phyloP scores from a whole-genome alignment of 2,113 vertebrate species.

The Thunnus maccoyii region DNA sequence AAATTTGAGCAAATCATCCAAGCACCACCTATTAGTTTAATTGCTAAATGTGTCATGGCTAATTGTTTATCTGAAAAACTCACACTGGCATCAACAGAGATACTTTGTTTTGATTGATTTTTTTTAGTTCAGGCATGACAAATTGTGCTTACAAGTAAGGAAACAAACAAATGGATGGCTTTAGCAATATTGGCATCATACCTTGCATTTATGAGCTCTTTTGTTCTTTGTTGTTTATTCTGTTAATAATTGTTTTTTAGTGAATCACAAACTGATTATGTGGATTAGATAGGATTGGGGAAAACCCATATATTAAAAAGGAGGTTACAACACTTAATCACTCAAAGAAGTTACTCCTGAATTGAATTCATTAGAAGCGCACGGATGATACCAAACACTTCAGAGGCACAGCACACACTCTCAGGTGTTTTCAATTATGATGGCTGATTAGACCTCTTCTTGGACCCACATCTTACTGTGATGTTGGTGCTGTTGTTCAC shows the following conservation, averaged over 20 bases:
- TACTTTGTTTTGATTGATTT: neutral
- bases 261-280: neutral
- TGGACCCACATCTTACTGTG: too few species aligned
- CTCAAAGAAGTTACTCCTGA: neutral
- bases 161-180: neutral
- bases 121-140: neutral
- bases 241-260: neutral
- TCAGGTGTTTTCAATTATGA: too few species aligned
- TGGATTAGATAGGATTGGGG: too few species aligned
- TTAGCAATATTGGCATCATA: neutral
- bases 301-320: neutral
- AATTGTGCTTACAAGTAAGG: neutral
- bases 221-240: neutral
- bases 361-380: too few species aligned
- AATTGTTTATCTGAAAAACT: slow-evolving; percentile 26
- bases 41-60: neutral
- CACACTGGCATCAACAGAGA: neutral
- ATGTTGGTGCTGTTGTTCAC: too few species aligned
- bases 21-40: slow-evolving; percentile 27
- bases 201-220: neutral
- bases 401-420: too few species aligned
- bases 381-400: too few species aligned
- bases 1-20: slow-evolving; percentile 17
- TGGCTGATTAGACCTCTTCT: too few species aligned
- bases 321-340: neutral